Percentiles rank a stretch among this genome's conserved stretches.
Evolutionary conservation across 2,797 vertebrate species (phyloP).

Genomic region (Crypturellus tataupa): DNA sequence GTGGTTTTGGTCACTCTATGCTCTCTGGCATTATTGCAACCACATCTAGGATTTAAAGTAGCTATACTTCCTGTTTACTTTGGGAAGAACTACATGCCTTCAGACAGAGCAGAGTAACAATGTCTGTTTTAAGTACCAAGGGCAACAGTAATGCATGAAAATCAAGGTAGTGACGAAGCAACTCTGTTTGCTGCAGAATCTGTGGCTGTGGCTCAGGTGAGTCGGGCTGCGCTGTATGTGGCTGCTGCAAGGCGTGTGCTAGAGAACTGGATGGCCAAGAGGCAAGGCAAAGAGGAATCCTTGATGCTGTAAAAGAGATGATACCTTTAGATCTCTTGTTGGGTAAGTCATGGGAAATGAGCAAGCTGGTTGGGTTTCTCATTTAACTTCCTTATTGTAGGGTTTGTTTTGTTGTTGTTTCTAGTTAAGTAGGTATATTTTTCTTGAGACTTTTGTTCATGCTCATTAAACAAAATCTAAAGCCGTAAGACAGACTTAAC

Average conservation of each 20-base stretch:
- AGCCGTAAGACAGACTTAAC: not conserved
- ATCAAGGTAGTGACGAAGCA: not conserved
- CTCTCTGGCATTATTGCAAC: not conserved
- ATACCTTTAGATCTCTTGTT: constrained; percentile 97
- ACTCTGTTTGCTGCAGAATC: constrained; percentile 83
- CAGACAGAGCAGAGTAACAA: too few relatives aligned
- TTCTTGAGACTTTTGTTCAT: not conserved
- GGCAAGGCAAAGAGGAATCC: constrained; percentile 96
- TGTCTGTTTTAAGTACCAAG: not conserved
- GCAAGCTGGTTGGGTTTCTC: not conserved
- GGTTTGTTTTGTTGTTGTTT: not conserved
- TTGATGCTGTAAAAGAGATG: constrained; percentile 99
- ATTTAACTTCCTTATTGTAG: not conserved
- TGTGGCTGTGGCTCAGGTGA: constrained; percentile 99
- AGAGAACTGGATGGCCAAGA: constrained; percentile 97
- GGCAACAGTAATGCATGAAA: not conserved
- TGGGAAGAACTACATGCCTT: not conserved
- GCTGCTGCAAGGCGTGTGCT: constrained; percentile 98
- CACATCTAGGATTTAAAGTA: not conserved
- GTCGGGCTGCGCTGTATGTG: constrained; percentile 96
- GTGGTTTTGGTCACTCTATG: not conserved
- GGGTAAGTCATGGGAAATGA: constrained; percentile 81
- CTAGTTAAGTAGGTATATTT: not conserved
- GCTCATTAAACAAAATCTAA: not conserved
- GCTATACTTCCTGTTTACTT: not conserved